Evolutionary conservation across 2,888 invertebrate genomes (phyloP).

Genomic region (Polymixis lichenea): DNA sequence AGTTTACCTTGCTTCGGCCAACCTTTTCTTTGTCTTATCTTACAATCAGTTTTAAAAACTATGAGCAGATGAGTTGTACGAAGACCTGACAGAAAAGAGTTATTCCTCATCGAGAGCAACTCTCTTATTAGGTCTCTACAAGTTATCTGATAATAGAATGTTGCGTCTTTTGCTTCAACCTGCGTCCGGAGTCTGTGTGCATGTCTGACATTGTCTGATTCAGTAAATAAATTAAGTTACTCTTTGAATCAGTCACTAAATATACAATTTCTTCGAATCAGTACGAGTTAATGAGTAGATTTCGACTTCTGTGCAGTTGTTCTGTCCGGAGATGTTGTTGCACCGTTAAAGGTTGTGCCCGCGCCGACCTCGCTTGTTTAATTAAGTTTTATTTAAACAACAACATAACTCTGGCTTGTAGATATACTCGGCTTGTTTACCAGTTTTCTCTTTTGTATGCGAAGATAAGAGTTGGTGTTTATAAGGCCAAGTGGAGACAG

Average conservation of each 20-base stretch:
- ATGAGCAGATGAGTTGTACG: not conserved
- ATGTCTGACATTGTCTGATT: not conserved
- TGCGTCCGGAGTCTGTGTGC: not conserved
- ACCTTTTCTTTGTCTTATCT: not conserved
- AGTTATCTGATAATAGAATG: not conserved
- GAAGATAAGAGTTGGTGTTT: constrained; percentile 23
- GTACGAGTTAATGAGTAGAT: constrained; percentile 34
- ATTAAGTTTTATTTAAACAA: constrained; percentile 67
- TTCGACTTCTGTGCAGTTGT: constrained; percentile 58
- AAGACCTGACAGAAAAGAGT: not conserved
- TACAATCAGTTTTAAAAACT: too few relatives aligned
- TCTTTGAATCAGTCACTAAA: constrained; percentile 3
- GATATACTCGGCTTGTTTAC: constrained; percentile 56
- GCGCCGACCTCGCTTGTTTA: constrained; percentile 65
- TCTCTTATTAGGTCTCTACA: not conserved
- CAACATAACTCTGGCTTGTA: constrained; percentile 65
- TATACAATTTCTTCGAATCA: constrained; percentile 14
- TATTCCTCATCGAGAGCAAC: not conserved
- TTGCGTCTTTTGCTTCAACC: not conserved
- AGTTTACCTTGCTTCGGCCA: not conserved
- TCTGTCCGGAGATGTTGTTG: constrained; percentile 56
- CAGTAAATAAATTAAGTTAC: constrained; percentile 8
- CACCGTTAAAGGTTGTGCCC: constrained; percentile 67
- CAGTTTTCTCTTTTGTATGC: constrained; percentile 60
- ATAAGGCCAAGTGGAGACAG: not conserved